Evolutionary conservation across 2,888 invertebrate genomes (phyloP).

Genomic region (Dastarcus helophoroides): DNA sequence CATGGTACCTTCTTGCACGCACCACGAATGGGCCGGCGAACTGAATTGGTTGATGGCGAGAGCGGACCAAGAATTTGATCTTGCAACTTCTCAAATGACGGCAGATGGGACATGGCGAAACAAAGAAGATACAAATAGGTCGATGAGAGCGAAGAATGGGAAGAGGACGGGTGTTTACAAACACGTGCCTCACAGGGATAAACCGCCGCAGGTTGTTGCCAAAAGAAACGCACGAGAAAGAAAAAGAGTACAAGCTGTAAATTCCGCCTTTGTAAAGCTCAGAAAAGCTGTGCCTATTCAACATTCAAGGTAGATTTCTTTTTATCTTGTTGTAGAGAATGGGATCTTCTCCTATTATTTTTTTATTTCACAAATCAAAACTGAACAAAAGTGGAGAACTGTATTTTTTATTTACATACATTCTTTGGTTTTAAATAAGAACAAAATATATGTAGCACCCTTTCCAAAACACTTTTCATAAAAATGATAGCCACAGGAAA

Average conservation of each 20-base stretch:
- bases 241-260: slow-evolving; percentile 52
- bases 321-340: no score
- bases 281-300: slow-evolving; percentile 48
- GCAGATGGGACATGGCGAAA: slow-evolving; percentile 8
- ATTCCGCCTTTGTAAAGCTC: slow-evolving; percentile 47
- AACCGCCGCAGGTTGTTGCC: slow-evolving; percentile 47
- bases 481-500: no score
- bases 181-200: slow-evolving; percentile 40
- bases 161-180: slow-evolving; percentile 13
- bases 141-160: slow-evolving; percentile 21
- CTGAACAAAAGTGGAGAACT: no score
- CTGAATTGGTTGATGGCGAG: slow-evolving; percentile 1
- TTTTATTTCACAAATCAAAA: no score
- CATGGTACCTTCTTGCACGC: no score
- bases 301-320: slow-evolving; percentile 32
- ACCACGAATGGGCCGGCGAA: slow-evolving; percentile 11
- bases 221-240: slow-evolving; percentile 50
- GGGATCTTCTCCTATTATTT: no score
- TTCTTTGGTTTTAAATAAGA: no score
- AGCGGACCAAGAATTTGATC: slow-evolving; percentile 5
- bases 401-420: no score
- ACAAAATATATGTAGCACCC: no score
- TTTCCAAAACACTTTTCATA: no score
- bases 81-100: slow-evolving; percentile 12
- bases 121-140: slow-evolving; percentile 2